Conservation (phyloP, 2,888 invertebrate genomes). For the Dichetophora obliterata region DNA sequence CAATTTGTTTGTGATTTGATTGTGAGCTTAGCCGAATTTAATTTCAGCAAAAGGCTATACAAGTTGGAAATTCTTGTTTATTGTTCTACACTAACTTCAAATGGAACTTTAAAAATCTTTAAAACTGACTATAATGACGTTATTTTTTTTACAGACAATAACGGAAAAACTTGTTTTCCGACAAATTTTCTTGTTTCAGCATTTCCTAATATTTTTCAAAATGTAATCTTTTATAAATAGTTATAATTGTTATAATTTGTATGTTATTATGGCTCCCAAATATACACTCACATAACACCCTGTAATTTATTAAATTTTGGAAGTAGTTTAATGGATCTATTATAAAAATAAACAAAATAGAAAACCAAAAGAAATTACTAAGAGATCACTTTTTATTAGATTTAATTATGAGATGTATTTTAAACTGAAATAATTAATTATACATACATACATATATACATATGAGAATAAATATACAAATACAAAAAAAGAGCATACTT, state of each 20-base stretch:
- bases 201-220: background rate
- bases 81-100: too few relatives aligned
- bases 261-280: background rate
- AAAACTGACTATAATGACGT: too few relatives aligned
- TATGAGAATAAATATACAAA: background rate
- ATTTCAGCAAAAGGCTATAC: too few relatives aligned
- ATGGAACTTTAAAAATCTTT: too few relatives aligned
- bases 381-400: slow-evolving; percentile 18
- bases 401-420: slow-evolving; percentile 31
- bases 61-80: too few relatives aligned
- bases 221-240: background rate
- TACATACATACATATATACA: slow-evolving; percentile 36
- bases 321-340: slow-evolving; percentile 19
- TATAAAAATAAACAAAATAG: background rate
- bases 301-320: slow-evolving; percentile 31
- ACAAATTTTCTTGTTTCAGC: background rate
- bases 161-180: too few relatives aligned
- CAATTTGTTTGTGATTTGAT: too few relatives aligned
- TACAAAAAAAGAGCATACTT: slow-evolving; percentile 29
- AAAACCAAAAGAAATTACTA: background rate
- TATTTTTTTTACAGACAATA: too few relatives aligned
- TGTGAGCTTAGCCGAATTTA: too few relatives aligned
- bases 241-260: background rate
- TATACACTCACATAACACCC: slow-evolving; percentile 5
- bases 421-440: slow-evolving; percentile 32